These are phyloP conservation scores for Bufotes viridis DNA, from an alignment of 2,797 vertebrate genomes.

Conservation along the genomic window DNA sequence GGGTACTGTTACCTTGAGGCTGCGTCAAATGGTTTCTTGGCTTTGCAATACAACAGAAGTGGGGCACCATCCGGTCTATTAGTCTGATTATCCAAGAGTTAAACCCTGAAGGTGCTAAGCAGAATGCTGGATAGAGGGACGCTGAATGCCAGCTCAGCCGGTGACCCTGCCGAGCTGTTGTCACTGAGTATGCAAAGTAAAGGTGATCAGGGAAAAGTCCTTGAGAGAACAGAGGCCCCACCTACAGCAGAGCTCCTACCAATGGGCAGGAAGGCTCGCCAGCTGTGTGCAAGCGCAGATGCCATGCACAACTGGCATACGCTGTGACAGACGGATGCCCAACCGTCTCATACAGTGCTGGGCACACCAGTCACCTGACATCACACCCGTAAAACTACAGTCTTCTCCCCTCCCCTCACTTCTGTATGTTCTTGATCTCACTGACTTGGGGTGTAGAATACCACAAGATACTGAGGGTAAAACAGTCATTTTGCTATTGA, in stretches of 20 bases:
- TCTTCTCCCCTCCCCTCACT: no score
- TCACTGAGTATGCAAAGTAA: slow-evolving; percentile 44
- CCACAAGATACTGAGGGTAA: no score
- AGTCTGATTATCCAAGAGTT: slow-evolving; percentile 26
- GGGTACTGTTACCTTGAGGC: slow-evolving; percentile 42
- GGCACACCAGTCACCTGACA: background rate
- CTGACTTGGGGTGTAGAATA: no score
- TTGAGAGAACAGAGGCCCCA: slow-evolving; percentile 39
- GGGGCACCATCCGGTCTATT: background rate
- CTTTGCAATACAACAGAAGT: background rate
- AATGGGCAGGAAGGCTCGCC: slow-evolving; percentile 14
- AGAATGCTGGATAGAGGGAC: background rate
- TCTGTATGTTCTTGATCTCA: no score
- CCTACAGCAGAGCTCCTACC: slow-evolving; percentile 20
- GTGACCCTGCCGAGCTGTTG: slow-evolving; percentile 57
- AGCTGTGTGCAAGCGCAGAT: slow-evolving; percentile 20
- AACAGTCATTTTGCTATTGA: no score
- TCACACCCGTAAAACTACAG: no score
- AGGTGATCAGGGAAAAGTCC: slow-evolving; percentile 58
- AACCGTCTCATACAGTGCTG: background rate
- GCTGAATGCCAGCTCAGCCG: slow-evolving; percentile 54
- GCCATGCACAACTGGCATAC: background rate
- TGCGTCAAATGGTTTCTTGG: slow-evolving; percentile 19
- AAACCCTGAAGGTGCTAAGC: background rate
- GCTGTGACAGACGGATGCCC: background rate